Percentiles rank a stretch among this genome's conserved stretches.
Conservation (phyloP, 23 tunicate species). For the Trididemnum miniatum region DNA sequence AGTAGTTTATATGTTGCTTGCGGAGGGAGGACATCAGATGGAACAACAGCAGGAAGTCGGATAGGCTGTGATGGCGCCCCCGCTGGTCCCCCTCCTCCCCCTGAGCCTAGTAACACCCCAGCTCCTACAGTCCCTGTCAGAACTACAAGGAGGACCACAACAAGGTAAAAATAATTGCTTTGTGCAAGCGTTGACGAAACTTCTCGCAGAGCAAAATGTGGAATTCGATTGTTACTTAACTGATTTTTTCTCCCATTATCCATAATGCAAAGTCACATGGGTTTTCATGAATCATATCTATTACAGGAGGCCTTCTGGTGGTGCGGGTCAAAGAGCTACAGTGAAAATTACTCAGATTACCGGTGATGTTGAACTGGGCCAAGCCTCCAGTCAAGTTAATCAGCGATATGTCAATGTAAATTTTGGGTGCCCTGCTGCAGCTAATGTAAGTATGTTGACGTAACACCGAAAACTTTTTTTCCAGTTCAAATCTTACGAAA, state of each 20-base stretch:
- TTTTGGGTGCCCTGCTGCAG: conserved; percentile 52
- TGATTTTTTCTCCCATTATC: no score
- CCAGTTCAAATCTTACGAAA: no score
- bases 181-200: background rate
- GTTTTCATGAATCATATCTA: no score
- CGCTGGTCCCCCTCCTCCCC: conserved; percentile 15
- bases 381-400: background rate
- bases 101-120: conserved; percentile 5
- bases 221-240: no score
- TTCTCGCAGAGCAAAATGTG: no score
- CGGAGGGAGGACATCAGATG: conserved; percentile 27
- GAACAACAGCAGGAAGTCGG: background rate
- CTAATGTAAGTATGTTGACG: conserved; percentile 67
- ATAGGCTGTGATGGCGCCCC: conserved; percentile 25
- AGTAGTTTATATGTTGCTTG: conserved; percentile 31
- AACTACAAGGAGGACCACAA: background rate
- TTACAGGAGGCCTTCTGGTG: background rate
- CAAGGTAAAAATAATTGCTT: background rate
- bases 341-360: conserved; percentile 42
- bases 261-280: no score
- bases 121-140: background rate
- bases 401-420: conserved; percentile 34
- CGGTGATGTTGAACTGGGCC: conserved; percentile 42
- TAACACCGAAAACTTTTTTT: no score
- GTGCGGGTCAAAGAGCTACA: background rate